These are phyloP conservation scores for Umimayanthus kanabou DNA, from an alignment of 92 coral and sea anemone genomes.

Conservation along the genomic window DNA sequence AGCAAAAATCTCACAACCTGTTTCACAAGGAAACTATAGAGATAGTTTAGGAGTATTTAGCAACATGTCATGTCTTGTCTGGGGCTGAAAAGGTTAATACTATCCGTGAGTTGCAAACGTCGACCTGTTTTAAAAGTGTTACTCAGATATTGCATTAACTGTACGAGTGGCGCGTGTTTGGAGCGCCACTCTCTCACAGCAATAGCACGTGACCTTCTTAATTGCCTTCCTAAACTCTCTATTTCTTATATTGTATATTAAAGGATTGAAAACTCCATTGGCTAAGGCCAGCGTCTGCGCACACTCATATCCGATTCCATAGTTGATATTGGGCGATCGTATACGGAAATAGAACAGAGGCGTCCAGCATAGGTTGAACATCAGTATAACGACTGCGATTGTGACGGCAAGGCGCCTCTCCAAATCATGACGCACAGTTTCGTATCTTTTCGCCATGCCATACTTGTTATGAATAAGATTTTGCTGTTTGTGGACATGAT, in stretches of 20 bases:
- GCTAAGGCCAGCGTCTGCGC: conserved; percentile 22
- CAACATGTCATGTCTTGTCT: too few species aligned
- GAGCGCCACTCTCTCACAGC: too few species aligned
- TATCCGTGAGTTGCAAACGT: too few species aligned
- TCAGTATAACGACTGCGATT: conserved; percentile 12
- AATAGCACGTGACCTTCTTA: background rate
- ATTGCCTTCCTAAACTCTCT: conserved; percentile 10
- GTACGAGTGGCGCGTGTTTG: too few species aligned
- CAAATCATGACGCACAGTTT: background rate
- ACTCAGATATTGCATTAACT: too few species aligned
- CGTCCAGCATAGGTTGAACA: conserved; percentile 4
- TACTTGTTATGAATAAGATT: background rate
- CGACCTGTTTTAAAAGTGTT: too few species aligned
- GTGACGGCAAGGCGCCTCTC: conserved; percentile 22
- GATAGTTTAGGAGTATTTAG: too few species aligned
- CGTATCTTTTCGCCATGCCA: background rate
- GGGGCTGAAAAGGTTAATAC: too few species aligned
- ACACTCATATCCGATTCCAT: conserved; percentile 12
- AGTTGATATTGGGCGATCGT: background rate
- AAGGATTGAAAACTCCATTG: conserved; percentile 11
- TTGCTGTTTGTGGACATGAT: conserved; percentile 23
- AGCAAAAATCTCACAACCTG: too few species aligned
- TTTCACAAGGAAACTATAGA: too few species aligned
- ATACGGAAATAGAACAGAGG: conserved; percentile 28
- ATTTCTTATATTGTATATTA: background rate